Conservation (phyloP, 2,888 invertebrate species). For the Macrophya alboannulata region DNA sequence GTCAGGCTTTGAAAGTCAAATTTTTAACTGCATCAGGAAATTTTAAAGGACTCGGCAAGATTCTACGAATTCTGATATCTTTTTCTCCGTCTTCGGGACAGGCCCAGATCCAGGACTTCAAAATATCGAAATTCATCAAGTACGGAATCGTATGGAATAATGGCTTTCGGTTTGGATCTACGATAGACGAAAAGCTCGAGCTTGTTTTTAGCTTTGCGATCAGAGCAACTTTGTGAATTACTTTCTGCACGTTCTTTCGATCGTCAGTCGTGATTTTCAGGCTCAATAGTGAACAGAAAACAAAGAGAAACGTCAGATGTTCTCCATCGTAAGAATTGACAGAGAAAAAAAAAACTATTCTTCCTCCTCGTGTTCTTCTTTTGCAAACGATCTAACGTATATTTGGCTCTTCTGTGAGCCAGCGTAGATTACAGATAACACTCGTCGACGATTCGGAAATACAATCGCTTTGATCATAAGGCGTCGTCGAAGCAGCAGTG, state of each 20-base stretch:
- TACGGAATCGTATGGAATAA: neutral
- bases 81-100: neutral
- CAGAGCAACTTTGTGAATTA: neutral
- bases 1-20: slow-evolving; percentile 2
- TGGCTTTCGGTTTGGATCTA: neutral
- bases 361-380: neutral
- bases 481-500: neutral
- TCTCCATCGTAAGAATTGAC: neutral
- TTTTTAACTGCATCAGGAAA: slow-evolving; percentile 4
- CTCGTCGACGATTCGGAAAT: slow-evolving; percentile 13
- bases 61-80: neutral
- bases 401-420: neutral
- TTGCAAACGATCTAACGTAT: neutral
- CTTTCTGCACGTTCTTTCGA: neutral
- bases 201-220: neutral
- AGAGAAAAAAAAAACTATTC: neutral
- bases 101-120: neutral
- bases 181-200: neutral
- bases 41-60: neutral
- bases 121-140: neutral
- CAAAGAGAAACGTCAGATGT: neutral
- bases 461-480: neutral
- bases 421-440: slow-evolving; percentile 1
- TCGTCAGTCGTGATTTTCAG: neutral
- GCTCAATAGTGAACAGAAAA: neutral